Percentiles rank a stretch among this genome's conserved stretches.
These are phyloP conservation scores for Caerostris darwini DNA, from an alignment of 1,140 invertebrate species.

Conservation along the genomic window DNA sequence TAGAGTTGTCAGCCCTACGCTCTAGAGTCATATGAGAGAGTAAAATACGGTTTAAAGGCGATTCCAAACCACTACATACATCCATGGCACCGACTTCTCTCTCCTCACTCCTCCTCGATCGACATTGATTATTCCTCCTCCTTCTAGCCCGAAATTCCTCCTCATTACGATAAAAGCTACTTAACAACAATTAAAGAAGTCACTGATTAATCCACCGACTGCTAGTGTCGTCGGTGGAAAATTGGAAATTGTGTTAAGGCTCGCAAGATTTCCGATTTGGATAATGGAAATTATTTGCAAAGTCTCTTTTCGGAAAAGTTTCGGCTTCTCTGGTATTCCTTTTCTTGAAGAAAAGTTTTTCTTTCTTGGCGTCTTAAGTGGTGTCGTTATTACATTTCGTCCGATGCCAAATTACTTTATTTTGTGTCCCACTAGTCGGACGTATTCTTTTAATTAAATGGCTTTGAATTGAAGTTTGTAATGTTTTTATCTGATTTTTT, in stretches of 20 bases:
- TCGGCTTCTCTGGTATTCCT: background rate
- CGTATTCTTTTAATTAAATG: background rate
- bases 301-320: background rate
- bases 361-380: background rate
- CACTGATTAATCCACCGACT: background rate
- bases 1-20: too few relatives aligned
- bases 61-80: too few relatives aligned
- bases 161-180: slow-evolving; percentile 37
- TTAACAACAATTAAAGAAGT: slow-evolving; percentile 19
- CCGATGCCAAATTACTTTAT: background rate
- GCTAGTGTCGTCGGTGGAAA: slow-evolving; percentile 22
- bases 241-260: slow-evolving; percentile 20
- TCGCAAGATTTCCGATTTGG: background rate
- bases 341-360: background rate
- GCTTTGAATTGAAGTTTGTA: too few relatives aligned
- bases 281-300: background rate
- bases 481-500: too few relatives aligned
- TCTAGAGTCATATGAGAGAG: too few relatives aligned
- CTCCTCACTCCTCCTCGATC: background rate
- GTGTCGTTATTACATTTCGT: background rate
- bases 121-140: slow-evolving; percentile 13
- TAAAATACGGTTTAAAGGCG: too few relatives aligned
- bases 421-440: too few relatives aligned
- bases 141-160: background rate
- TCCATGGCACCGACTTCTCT: too few relatives aligned